These are phyloP conservation scores for Nibea albiflora DNA, from an alignment of 2,113 vertebrate genomes.

Conservation along the genomic window DNA sequence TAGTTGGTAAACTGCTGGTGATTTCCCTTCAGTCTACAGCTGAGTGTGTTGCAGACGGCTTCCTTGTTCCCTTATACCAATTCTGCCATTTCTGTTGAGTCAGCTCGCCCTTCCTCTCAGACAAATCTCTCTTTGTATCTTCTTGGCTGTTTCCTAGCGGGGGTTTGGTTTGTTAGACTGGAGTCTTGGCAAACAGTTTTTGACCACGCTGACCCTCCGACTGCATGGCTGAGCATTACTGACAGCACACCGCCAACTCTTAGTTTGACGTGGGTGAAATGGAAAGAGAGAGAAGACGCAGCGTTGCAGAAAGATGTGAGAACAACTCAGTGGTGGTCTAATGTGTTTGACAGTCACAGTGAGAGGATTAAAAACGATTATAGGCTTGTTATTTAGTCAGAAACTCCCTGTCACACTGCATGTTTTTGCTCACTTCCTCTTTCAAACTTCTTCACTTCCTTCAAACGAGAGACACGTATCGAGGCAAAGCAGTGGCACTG, in stretches of 20 bases:
- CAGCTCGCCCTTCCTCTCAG: conserved; percentile 47
- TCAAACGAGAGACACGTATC: conserved; percentile 16
- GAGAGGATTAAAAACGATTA: conserved; percentile 17
- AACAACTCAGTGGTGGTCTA: neutral
- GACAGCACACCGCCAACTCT: conserved; percentile 25
- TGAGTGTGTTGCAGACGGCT: conserved; percentile 20
- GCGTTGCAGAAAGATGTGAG: conserved; percentile 3
- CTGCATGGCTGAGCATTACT: conserved; percentile 1
- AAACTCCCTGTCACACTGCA: conserved; percentile 38
- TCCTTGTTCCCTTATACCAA: conserved; percentile 55
- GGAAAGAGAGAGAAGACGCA: conserved; percentile 7
- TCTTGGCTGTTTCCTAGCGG: conserved; percentile 35
- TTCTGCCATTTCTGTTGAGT: conserved; percentile 61
- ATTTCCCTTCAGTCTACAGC: conserved; percentile 1
- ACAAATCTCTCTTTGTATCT: conserved; percentile 70
- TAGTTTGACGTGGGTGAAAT: conserved; percentile 8
- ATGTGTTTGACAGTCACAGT: conserved; percentile 27
- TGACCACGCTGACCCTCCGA: conserved; percentile 38
- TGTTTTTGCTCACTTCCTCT: conserved; percentile 69
- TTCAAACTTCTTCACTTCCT: conserved; percentile 62
- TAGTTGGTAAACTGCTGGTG: conserved; percentile 12
- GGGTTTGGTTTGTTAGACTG: conserved; percentile 47
- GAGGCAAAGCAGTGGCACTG: conserved; percentile 33
- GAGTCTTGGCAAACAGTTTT: conserved; percentile 51
- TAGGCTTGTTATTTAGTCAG: conserved; percentile 15